Evolutionary conservation across 30 jellyfish, hydroid and myxozoan genomes (phyloP), one percentile per base, ranked within the genome.

Genomic region (Catostylus mosaicus): DNA sequence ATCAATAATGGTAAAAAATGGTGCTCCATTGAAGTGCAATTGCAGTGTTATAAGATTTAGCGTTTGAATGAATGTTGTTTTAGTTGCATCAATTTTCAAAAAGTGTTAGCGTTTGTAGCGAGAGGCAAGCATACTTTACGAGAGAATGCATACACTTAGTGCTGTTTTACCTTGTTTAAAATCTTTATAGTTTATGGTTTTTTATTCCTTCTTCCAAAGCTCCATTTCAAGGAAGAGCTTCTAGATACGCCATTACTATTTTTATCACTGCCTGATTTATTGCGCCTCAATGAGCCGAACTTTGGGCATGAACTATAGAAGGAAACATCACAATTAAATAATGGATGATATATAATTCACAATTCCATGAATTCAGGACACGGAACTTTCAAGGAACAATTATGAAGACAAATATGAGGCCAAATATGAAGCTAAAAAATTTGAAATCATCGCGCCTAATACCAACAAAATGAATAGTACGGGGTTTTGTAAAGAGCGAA

Each of bases 261-360:
- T 82, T 82, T 82, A 82, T 82, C 92, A 38, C 88, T 61, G 76
- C 86, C 86, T 33, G 90, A 65, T 60, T 79, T 79, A 79, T 82
- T 82, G 73, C 92, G 92, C 86, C 82, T 82, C 92, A 82, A 82
- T 64, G 92, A 82, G 78, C 86, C 92, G 92, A 68, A 82, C 80
- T 63, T 60, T 40, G 86, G 92, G 67, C 84, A 82, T 48, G 92
- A 77, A 82, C 92, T 82, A 82, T 30, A 82, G 92, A 72, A 82
- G 90, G 84, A 82, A 79, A 77, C 26, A 77, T 77, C 75, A 40
- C 59, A n/a, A 33, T 77, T 77, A 57, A 57, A 57, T 16, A 43
- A 8, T 52, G 67, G 67, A 52, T 52, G 29, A 11, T 8, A 43
- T 6, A 43, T 43, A 8, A 43, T 43, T 19, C 71, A 59, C 19